Evolutionary conservation across 2,888 invertebrate genomes (phyloP), one percentile per base, ranked within the genome.

Genomic region (Pollenia griseotomentosa): DNA sequence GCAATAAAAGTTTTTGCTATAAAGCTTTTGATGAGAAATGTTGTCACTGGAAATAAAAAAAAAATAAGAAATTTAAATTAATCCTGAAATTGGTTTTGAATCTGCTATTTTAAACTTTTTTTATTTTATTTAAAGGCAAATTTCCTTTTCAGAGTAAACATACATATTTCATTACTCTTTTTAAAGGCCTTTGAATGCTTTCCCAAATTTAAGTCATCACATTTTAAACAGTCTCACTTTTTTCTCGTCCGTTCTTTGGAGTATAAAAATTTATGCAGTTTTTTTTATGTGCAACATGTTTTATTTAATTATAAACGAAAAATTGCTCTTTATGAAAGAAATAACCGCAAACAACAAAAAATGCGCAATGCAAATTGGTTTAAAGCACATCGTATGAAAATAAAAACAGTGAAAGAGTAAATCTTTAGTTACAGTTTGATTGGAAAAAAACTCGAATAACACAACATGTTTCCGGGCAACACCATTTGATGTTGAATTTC

Each of bases 301-400:
- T 65, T 55, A 68, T 83, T 68, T 51, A 77, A 70, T 83, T 77
- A 75, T 59, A 46, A 68, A 63, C 57, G 55, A 55, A 83, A 33
- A 83, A 57, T 68, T 73, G 57, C 65, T 73, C 61, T 23, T 78
- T 55, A 57, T 71, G 48, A 77, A 57, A 44, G 19, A 61, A 61
- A 48, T 83, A 42, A 83, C 74, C 75, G 46, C 82, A 75, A 68
- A 66, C 44, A 63, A 12, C n/a, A 63, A 63, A 71, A n/a, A 53
- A 70, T 40, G 3, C 7, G 14, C 19, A 46, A 55, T 65, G 53
- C 23, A 57, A 82, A 75, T 82, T 82, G 51, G 10, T 61, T 59
- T 61, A 74, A 75, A 82, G 14, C 8, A n/a, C 19, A 66, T 12
- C 42, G 10, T 48, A 14, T 57, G 10, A 51, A 42, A 63, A 61